These are phyloP conservation scores for Bungarus multicinctus DNA, from an alignment of 2,113 vertebrate genomes.

Conservation along the genomic window DNA sequence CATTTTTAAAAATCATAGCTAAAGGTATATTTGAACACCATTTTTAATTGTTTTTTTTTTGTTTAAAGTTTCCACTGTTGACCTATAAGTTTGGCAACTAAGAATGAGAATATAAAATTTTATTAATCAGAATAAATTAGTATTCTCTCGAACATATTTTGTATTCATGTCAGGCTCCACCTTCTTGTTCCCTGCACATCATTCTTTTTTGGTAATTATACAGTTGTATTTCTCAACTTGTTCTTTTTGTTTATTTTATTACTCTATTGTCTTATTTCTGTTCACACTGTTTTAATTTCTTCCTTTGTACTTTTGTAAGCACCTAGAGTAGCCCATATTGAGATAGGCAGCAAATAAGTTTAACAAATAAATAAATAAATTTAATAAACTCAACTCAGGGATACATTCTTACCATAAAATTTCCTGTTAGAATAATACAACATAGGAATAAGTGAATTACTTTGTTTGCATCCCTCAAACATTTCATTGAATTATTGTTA, in stretches of 20 bases:
- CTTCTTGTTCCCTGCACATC: too few species aligned
- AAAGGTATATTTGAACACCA: not conserved
- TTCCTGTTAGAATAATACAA: not conserved
- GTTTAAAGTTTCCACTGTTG: not conserved
- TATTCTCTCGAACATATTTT: not conserved
- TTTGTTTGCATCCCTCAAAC: not conserved
- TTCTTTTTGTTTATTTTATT: too few species aligned
- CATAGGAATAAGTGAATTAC: not conserved
- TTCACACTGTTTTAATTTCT: too few species aligned
- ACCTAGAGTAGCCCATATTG: too few species aligned
- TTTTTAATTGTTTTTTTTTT: not conserved
- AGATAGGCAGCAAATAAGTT: too few species aligned
- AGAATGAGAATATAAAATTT: not conserved
- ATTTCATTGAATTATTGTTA: not conserved
- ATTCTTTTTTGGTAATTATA: too few species aligned
- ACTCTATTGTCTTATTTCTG: too few species aligned
- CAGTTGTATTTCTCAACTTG: too few species aligned
- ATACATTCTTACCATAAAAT: not conserved
- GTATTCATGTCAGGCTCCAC: too few species aligned
- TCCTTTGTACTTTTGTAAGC: too few species aligned
- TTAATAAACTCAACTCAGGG: not conserved
- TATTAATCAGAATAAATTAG: not conserved
- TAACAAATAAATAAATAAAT: too few species aligned
- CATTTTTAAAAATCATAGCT: too few species aligned
- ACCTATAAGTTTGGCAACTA: not conserved